Evolutionary conservation across 2,797 vertebrate genomes (phyloP), one percentile per base, ranked within the genome.

Genomic region (Hapalemur alaotrensis): DNA sequence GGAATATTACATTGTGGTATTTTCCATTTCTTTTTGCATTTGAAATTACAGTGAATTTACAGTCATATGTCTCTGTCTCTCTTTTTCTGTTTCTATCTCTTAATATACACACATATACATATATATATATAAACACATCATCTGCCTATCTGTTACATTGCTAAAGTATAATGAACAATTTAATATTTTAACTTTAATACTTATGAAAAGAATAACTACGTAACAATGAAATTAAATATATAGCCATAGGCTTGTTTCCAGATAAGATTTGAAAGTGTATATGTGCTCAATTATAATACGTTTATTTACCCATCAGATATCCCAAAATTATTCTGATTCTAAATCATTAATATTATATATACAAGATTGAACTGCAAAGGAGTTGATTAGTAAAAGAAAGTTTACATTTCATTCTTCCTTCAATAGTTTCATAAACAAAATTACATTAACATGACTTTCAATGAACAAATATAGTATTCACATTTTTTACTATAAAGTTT

Each of bases 11-110:
- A 57, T 88, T 89, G 59, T 82, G 75, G 50, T 70, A 78, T 87
- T 95, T 95, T 69, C 52, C 54, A 23, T 73, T 82, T 89, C 43
- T 72, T 95, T 94, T 75, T 85, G 61, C 61, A 72, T 84, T 93
- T 93, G 23, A 48, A 95, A 90, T 73, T 78, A 84, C 25, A 92
- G 43, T 50, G 41, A 87, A 87, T 82, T 73, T 93, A 80, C 70
- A 59, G 23, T 59, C 23, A 96, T 38, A 20, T 61, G 41, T 8
- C 12, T 35, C 30, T 63, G 25, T 67, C 50, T 32, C 12, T 63
- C 25, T 83, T 9, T 61, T 11, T 61, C 23, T 80, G 14, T 59
- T 22, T 70, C 11, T 88, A 1, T 80, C 25, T 78, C 41, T 89
- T 46, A 65, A 46, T n/a, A 75, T 9, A 57, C 0, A 52, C 3